Conservation (phyloP, 2,888 invertebrate genomes). For the Cetonia aurata region DNA sequence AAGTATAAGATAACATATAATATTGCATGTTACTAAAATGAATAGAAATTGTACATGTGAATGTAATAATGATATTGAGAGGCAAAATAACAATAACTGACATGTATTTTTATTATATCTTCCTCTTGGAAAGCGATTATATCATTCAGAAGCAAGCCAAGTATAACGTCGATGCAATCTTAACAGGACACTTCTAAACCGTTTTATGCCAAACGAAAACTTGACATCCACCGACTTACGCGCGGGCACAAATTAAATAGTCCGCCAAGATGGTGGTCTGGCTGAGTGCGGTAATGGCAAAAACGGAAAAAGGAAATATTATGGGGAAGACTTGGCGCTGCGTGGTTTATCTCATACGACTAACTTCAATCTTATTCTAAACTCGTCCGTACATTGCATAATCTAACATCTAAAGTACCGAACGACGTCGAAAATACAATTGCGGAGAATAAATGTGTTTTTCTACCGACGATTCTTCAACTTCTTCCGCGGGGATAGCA, state of each 20-base stretch:
- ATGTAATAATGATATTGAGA: no score
- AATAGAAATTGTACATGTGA: no score
- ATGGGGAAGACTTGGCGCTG: constrained; percentile 27
- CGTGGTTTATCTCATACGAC: constrained; percentile 42
- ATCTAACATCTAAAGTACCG: constrained; percentile 43
- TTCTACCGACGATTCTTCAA: background rate
- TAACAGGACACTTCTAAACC: background rate
- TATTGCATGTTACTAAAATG: no score
- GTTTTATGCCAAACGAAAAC: constrained; percentile 10
- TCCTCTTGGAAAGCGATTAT: background rate
- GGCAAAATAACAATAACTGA: no score
- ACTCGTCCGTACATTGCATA: constrained; percentile 40
- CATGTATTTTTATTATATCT: no score
- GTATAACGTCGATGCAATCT: background rate
- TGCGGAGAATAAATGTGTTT: constrained; percentile 38
- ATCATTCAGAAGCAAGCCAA: background rate
- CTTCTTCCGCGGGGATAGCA: background rate
- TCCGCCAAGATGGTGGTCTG: constrained; percentile 5
- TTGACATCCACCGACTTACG: background rate
- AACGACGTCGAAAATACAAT: constrained; percentile 41
- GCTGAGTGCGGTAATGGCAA: constrained; percentile 20
- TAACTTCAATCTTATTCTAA: constrained; percentile 44
- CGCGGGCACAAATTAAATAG: constrained; percentile 29
- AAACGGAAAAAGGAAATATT: constrained; percentile 38
- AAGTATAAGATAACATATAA: no score